Evolutionary conservation across 2,797 vertebrate species (phyloP).

Genomic region (Clarias laeviceps): DNA sequence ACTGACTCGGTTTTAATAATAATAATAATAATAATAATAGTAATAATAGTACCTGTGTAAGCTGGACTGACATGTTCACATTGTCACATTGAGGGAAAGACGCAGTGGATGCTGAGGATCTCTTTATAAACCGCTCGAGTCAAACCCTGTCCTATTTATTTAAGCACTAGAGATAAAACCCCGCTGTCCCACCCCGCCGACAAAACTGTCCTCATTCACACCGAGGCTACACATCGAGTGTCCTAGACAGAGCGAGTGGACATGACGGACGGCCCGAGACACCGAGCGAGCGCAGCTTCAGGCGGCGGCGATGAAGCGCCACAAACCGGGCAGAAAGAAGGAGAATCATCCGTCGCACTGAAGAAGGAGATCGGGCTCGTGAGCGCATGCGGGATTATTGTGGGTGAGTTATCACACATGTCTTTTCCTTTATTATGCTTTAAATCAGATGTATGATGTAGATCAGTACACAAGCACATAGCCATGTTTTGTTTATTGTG

Average conservation of each 20-base stretch:
- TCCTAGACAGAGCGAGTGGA: neutral
- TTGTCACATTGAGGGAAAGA: neutral
- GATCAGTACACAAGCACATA: neutral
- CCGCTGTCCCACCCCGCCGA: neutral
- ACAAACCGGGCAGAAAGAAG: constrained; percentile 60
- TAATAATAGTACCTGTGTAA: too few species aligned
- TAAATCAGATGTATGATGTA: neutral
- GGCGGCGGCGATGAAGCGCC: constrained; percentile 63
- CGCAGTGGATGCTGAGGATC: neutral
- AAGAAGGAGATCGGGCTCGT: constrained; percentile 93
- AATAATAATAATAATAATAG: neutral
- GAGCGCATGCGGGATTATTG: constrained; percentile 90
- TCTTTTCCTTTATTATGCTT: neutral
- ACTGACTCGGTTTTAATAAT: neutral
- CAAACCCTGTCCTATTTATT: neutral
- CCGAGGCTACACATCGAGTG: neutral
- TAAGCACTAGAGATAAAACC: neutral
- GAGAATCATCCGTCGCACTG: constrained; percentile 79
- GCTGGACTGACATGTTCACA: neutral
- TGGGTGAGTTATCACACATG: constrained; percentile 79
- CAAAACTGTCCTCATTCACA: too few species aligned
- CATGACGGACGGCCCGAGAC: constrained; percentile 86
- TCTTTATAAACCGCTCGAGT: neutral
- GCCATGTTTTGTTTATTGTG: too few species aligned
- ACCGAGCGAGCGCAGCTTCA: constrained; percentile 71